Base-by-base conservation (phyloP, 1,140 invertebrate genomes). In the Drosophila pseudoobscura region DNA sequence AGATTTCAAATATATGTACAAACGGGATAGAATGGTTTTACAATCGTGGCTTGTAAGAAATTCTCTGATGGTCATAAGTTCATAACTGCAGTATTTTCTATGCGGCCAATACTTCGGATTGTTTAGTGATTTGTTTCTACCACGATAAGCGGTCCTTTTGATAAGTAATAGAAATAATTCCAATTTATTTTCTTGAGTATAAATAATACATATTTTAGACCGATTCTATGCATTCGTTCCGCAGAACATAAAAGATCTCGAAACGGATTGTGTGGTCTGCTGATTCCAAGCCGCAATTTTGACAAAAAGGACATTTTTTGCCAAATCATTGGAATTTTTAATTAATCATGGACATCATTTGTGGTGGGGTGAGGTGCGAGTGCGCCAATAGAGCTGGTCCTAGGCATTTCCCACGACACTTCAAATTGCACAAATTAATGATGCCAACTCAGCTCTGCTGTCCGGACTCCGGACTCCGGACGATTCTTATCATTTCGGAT, bases 381-480 rank as follows among this genome's bases (percentile, higher is more conserved):
- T 35, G 31, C 3, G 31, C 31, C 31, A 35, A 35, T 11, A 35
- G 31, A 35, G 9, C 9, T 35, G 35, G 7, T 50, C 7, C 11
- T 35, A 56, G 53, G 22, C 31, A 52, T 68, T 89, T 89, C 72
- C 69, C 78, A 79, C 78, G 85, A 72, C 80, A 89, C 75, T 85
- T 79, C n/a, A 75, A 55, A 74, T 60, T 77, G 46, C 61, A 65
- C 72, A 62, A 56, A 46, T 55, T 65, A 58, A 88, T 76, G 58
- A 87, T 46, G 45, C 31, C 63, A 76, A 88, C 72, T 77, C 65
- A 39, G 11, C 11, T 11, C 4, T 39, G 11, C 11, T 39, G 3
- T 39, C 35, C 11, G 59, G 45, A 49, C 11, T 39, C 35, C 11
- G 59, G 45, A 49, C 11, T 39, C 35, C 11, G 59, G 45, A 49